Evolutionary conservation across 2,888 invertebrate genomes (phyloP).

Genomic region (Leucophenga montana): DNA sequence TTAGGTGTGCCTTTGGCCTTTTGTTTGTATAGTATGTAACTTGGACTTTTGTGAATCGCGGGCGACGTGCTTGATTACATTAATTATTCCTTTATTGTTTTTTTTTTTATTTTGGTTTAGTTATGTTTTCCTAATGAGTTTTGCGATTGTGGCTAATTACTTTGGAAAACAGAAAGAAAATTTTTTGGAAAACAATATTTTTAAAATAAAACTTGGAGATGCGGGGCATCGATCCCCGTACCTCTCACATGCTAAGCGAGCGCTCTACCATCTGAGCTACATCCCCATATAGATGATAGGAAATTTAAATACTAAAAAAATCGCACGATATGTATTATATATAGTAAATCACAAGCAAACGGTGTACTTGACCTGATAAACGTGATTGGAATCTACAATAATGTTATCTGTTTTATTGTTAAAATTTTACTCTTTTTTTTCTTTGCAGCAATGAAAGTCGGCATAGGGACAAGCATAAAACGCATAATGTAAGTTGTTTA

Average conservation of each 20-base stretch:
- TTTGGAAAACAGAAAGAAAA: slow-evolving; percentile 21
- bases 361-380: slow-evolving; percentile 41
- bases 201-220: slow-evolving; percentile 64
- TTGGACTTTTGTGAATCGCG: neutral
- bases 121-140: slow-evolving; percentile 37
- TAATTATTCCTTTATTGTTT: slow-evolving; percentile 69
- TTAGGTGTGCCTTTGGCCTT: slow-evolving; percentile 27
- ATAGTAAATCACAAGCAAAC: neutral
- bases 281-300: slow-evolving; percentile 59
- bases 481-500: too few relatives aligned
- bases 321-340: neutral
- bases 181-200: neutral
- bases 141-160: slow-evolving; percentile 29
- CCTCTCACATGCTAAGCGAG: slow-evolving; percentile 74
- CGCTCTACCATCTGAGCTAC: slow-evolving; percentile 74
- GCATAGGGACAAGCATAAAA: neutral
- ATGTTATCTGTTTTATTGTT: slow-evolving; percentile 17
- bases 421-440: too few relatives aligned
- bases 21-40: neutral
- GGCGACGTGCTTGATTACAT: slow-evolving; percentile 66
- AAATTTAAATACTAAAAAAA: neutral
- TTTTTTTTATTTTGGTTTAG: slow-evolving; percentile 19
- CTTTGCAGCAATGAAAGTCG: neutral
- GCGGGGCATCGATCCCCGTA: slow-evolving; percentile 74
- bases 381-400: slow-evolving; percentile 41